Evolutionary conservation across 2,797 vertebrate genomes (phyloP).

Genomic region (Sebastolobus altivelis): DNA sequence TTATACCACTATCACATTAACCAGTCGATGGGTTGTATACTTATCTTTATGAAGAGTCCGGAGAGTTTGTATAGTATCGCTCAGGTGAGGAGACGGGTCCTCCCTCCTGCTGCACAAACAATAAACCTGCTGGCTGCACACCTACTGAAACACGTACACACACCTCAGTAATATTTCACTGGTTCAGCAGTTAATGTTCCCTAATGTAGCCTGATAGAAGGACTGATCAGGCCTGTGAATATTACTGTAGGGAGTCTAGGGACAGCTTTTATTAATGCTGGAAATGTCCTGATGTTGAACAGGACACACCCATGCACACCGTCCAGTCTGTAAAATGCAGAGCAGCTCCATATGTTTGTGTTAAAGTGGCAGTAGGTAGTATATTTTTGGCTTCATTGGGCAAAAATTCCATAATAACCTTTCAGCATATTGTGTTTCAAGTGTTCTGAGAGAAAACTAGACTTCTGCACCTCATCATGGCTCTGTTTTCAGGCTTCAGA

Average conservation of each 20-base stretch:
- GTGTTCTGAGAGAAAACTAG: too few species aligned
- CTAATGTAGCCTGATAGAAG: background rate
- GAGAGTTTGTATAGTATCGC: background rate
- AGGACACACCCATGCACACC: conserved; percentile 57
- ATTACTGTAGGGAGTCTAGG: background rate
- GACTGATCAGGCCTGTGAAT: too few species aligned
- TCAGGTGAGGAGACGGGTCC: conserved; percentile 16
- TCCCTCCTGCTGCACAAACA: conserved; percentile 37
- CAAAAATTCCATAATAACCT: too few species aligned
- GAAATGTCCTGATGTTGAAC: conserved; percentile 7
- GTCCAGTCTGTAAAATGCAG: background rate
- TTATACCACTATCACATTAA: too few species aligned
- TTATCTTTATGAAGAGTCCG: background rate
- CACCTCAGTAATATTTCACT: background rate
- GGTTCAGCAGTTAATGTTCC: background rate
- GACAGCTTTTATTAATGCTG: background rate
- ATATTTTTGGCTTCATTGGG: too few species aligned
- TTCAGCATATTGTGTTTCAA: too few species aligned
- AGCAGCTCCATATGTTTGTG: background rate
- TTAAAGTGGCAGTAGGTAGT: background rate
- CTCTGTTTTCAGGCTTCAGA: too few species aligned
- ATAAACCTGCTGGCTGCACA: background rate
- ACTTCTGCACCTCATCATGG: too few species aligned
- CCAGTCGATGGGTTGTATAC: fast-evolving
- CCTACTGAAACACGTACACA: background rate